Percentiles rank a stretch among this genome's conserved stretches.
Evolutionary conservation across 2,113 vertebrate species (phyloP).

Genomic region (Melanerpes formicivorus): DNA sequence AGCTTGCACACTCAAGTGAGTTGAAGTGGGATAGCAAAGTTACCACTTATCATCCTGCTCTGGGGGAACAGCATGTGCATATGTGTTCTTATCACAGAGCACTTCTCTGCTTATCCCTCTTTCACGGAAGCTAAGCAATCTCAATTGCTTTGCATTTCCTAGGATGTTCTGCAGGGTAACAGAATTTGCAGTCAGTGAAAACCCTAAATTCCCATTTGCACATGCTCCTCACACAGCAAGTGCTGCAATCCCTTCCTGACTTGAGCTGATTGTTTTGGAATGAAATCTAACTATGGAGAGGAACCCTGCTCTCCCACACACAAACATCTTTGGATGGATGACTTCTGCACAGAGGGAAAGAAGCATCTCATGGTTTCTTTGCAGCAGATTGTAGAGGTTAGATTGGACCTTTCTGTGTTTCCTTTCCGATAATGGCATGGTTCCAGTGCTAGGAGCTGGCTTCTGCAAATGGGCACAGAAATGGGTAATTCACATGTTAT

Average conservation of each 20-base stretch:
- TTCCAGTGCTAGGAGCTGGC: not conserved
- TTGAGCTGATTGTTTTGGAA: not conserved
- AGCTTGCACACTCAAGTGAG: not conserved
- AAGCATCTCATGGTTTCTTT: not conserved
- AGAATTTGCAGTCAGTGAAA: not conserved
- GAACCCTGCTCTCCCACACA: not conserved
- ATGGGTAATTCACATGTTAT: not conserved
- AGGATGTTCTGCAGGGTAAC: not conserved
- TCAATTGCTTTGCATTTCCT: not conserved
- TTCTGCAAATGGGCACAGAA: not conserved
- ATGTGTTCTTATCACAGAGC: not conserved
- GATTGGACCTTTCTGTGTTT: not conserved
- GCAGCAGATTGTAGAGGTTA: conserved; percentile 23
- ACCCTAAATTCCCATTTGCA: not conserved
- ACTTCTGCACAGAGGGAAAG: not conserved
- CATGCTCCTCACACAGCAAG: not conserved
- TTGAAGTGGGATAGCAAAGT: not conserved
- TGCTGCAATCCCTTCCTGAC: not conserved
- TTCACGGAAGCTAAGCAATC: not conserved
- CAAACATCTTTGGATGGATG: not conserved
- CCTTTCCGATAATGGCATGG: not conserved
- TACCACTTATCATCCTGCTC: not conserved
- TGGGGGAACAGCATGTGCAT: not conserved
- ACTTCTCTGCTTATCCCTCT: not conserved
- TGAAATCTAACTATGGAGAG: not conserved